Conservation (phyloP, 1,140 invertebrate genomes). For the Tetramorium simillimum region DNA sequence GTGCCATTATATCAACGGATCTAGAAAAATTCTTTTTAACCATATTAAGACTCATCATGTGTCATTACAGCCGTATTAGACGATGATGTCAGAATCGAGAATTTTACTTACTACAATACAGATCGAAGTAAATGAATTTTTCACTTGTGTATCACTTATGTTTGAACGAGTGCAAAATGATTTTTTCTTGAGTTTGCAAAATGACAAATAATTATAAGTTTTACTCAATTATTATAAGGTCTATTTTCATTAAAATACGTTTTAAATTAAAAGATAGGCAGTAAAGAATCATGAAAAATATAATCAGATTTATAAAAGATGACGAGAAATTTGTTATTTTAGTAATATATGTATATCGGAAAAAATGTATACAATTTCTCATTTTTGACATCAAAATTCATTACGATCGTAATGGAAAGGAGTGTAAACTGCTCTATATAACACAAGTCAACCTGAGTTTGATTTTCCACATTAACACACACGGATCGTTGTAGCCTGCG, state of each 20-base stretch:
- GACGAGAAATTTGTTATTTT: not conserved
- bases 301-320: not conserved
- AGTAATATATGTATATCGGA: not conserved
- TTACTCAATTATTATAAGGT: not conserved
- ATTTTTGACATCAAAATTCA: not conserved
- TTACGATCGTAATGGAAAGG: not conserved
- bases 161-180: not conserved
- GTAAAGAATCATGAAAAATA: not conserved
- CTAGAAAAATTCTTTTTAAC: constrained; percentile 73
- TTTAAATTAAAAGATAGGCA: not conserved
- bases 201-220: not conserved
- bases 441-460: constrained; percentile 84
- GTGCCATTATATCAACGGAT: constrained; percentile 85
- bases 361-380: not conserved
- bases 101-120: not conserved
- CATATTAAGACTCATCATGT: not conserved
- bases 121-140: not conserved
- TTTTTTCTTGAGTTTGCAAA: not conserved
- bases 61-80: not conserved
- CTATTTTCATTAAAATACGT: not conserved
- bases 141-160: not conserved
- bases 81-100: constrained; percentile 19
- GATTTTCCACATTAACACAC: constrained; percentile 87
- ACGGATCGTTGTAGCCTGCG: constrained; percentile 85
- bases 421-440: no score